phyloP scores from a whole-genome alignment of 2,113 vertebrate genomes.

The Genyomyrus donnyi region DNA sequence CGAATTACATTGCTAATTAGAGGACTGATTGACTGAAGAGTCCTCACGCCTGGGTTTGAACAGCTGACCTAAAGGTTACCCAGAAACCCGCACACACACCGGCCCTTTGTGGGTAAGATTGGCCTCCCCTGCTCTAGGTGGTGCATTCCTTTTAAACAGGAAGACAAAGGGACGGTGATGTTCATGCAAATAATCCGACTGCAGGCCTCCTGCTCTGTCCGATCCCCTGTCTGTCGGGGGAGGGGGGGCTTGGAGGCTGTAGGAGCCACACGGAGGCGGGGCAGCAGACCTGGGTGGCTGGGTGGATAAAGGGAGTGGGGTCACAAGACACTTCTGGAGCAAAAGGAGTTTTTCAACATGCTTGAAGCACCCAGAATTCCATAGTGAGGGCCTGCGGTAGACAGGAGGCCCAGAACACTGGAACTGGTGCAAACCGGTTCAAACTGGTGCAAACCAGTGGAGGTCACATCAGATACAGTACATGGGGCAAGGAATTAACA shows the following conservation, averaged over 20 bases:
- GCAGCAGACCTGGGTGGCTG: background rate
- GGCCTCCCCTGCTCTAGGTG: background rate
- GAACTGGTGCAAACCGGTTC: background rate
- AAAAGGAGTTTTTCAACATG: background rate
- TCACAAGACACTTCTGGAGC: background rate
- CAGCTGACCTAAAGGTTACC: no score
- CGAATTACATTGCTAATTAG: no score
- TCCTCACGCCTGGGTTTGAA: no score
- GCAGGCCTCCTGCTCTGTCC: background rate
- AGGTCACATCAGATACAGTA: background rate
- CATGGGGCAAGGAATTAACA: background rate
- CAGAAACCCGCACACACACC: no score
- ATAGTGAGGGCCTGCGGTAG: background rate
- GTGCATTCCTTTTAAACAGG: no score
- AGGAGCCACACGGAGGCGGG: background rate
- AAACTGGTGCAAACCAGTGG: background rate
- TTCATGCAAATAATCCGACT: background rate
- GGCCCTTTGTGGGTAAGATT: no score
- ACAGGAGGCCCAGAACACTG: background rate
- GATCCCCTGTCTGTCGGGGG: background rate
- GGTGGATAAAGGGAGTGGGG: background rate
- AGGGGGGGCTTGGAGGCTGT: background rate
- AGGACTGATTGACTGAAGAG: no score
- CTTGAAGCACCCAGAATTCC: background rate
- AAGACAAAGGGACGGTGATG: no score